Conservation (phyloP, 2,888 invertebrate genomes). For the Cylindroiulus punctatus region DNA sequence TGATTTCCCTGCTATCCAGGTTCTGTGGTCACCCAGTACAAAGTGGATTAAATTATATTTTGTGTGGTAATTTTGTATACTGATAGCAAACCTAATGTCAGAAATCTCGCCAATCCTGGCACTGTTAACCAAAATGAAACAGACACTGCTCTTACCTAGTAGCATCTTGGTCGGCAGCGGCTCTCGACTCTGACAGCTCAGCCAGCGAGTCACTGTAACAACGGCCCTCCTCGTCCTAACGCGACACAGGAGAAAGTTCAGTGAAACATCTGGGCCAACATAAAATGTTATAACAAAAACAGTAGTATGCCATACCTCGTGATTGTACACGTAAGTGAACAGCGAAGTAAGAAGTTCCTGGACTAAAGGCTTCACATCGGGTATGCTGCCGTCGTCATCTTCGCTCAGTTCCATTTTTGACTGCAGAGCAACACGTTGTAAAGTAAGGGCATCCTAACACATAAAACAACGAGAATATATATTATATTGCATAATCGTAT, state of each 20-base stretch:
- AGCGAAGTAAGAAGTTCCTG: constrained; percentile 90
- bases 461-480: no score
- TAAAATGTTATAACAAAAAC: no score
- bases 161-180: constrained; percentile 59
- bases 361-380: constrained; percentile 88
- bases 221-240: constrained; percentile 88
- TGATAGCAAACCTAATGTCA: no score
- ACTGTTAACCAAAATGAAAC: no score
- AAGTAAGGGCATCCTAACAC: constrained; percentile 80
- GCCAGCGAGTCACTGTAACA: constrained; percentile 96
- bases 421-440: constrained; percentile 89
- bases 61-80: no score
- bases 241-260: constrained; percentile 54
- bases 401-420: constrained; percentile 87
- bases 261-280: no score
- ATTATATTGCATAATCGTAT: no score
- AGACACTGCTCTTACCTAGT: constrained; percentile 57
- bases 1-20: no score
- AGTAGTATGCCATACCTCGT: constrained; percentile 75
- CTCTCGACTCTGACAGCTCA: constrained; percentile 90
- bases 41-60: no score
- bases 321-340: constrained; percentile 93
- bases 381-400: constrained; percentile 82
- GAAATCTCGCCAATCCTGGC: no score
- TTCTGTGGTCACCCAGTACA: no score